Base-by-base conservation (phyloP, 2,797 vertebrate species). In the Avahi laniger region DNA sequence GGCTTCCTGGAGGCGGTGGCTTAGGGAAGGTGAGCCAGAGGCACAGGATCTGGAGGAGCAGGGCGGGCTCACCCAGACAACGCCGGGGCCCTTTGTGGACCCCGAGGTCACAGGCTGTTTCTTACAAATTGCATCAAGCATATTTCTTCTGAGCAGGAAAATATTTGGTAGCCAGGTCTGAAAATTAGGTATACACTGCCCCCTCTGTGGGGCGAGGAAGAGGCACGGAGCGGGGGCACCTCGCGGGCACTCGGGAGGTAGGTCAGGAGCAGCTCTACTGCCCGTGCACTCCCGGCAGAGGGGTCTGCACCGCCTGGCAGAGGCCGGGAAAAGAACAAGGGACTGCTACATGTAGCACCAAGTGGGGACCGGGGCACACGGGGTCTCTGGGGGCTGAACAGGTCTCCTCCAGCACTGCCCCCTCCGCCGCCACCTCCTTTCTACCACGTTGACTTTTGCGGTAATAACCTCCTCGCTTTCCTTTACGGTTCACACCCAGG, bases 291-390 rank as follows among this genome's bases (percentile, higher is more conserved):
- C 59, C 48, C 1, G 0, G 8, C 33, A 26, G 57, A 41, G 35
- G 59, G 4, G 33, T 6, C 48, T 13, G 7, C 11, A 24, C 38
- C 14, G 30, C 8, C 88, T 61, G 35, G 57, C 6, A 15, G 11
- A 41, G 0, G 2, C 18, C 2, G 2, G 17, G 35, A 67, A 35
- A 48, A 50, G 28, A 13, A 13, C 30, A 6, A 11, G 8, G n/a
- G 0, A 6, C 30, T 18, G 33, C 20, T 30, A 3, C 72, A 7
- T 38, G 7, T 0, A 20, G 15, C 52, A 0, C 43, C 41, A n/a
- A 0, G 50, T 18, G 30, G 33, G n/a, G 35, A 8, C 1, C 2
- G 24, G 50, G 72, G 2, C 18, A 7, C 22, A 0, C 3, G 30
- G 22, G 38, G 9, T 13, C 13, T 50, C 38, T 46, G 59, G 10